Evolutionary conservation across 1,140 invertebrate genomes (phyloP), one percentile per base, ranked within the genome.

Genomic region (Paracyclopina nana): DNA sequence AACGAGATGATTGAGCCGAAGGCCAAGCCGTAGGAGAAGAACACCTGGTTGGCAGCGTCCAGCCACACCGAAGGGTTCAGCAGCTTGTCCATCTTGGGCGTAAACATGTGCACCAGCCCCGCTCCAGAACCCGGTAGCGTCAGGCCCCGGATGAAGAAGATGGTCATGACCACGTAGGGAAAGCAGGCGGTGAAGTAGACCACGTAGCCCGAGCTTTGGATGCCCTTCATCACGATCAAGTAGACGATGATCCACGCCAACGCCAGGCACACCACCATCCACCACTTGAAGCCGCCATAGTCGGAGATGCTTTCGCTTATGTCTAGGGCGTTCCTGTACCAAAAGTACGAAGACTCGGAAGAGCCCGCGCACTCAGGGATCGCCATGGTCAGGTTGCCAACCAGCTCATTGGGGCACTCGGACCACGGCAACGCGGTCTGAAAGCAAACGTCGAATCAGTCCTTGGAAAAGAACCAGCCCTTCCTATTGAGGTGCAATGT

Each of bases 171-270:
- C 41, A 87, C 65, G 66, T 96, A 96, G 1, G 90, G 90, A 63
- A 95, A 95, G 57, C 91, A 72, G 4, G 90, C 91, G 18, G 90
- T 96, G 65, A 94, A 88, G 61, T 94, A 96, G 24, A 91, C 84
- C 54, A 90, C 81, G 73, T 94, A 96, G 62, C 91, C 91, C 54
- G 87, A 92, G 57, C 84, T 88, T 65, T 95, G 88, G 55, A 97
- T 94, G 40, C 92, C 92, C 66, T 91, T 90, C 84, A 91, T 92
- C 3, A 96, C 85, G 61, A 92, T 94, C 61, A 90, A 82, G 69
- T 92, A 97, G 11, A 96, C 86, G 46, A 95, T 70, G 52, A 83
- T 67, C 92, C 92, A 98, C 43, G 90, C 83, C 9, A 95, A 66
- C 28, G 94, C 65, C 14, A 98, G 72, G 63, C 88, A 92, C 4